Conservation (phyloP, 2,113 vertebrate genomes). For the Gobio gobio region DNA sequence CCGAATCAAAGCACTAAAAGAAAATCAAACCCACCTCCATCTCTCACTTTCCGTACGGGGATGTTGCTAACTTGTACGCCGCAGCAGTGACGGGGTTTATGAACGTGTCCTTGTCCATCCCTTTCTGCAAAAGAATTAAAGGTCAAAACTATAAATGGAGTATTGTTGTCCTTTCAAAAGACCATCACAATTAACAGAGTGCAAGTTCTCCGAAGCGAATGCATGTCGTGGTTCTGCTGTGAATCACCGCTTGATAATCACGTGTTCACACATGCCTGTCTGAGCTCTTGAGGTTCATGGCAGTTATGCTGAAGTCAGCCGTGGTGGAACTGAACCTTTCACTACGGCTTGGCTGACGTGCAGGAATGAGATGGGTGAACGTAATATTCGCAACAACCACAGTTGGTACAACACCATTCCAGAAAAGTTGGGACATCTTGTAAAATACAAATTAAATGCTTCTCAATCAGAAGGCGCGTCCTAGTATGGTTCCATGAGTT, state of each 20-base stretch:
- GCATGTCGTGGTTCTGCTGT: background rate
- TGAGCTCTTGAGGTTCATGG: background rate
- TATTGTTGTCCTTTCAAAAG: background rate
- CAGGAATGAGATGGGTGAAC: no score
- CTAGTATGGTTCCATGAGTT: no score
- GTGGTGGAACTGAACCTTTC: background rate
- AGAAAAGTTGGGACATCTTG: no score
- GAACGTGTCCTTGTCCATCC: conserved; percentile 77
- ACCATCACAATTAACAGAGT: background rate
- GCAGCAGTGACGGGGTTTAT: conserved; percentile 63
- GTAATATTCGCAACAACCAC: background rate
- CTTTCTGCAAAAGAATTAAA: conserved; percentile 76
- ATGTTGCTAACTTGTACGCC: background rate
- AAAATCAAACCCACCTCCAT: background rate
- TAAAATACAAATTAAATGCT: no score
- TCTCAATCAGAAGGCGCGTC: no score
- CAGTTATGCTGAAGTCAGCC: background rate
- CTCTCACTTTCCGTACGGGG: accelerated
- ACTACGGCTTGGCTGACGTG: background rate
- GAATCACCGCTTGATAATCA: background rate
- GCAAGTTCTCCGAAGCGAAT: background rate
- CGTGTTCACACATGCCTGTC: background rate
- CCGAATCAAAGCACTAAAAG: background rate
- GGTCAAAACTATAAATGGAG: background rate
- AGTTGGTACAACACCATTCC: no score